Percentiles rank a stretch among this genome's conserved stretches.
These are phyloP conservation scores for Falco biarmicus DNA, from an alignment of 2,797 vertebrate species.

Conservation along the genomic window DNA sequence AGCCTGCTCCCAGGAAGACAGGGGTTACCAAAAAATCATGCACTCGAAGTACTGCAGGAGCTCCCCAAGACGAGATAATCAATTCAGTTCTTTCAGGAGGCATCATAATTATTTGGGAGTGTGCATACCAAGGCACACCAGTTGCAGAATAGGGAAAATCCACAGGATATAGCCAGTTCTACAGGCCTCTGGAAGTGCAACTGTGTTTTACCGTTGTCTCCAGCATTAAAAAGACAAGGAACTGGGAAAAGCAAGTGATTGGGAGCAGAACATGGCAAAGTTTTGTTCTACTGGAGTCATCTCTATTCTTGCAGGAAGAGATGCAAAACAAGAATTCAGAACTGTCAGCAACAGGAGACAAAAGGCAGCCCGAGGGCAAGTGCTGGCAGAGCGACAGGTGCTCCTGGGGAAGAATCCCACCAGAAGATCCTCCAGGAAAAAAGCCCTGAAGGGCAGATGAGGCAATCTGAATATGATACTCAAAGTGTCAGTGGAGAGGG, in stretches of 20 bases:
- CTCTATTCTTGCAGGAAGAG: neutral
- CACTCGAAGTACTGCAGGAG: neutral
- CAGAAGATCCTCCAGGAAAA: neutral
- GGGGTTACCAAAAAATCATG: neutral
- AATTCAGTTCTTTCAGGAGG: neutral
- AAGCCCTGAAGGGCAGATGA: neutral
- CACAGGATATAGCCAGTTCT: neutral
- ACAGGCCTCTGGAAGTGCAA: neutral
- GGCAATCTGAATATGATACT: neutral
- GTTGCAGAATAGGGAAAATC: neutral
- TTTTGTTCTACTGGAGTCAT: neutral
- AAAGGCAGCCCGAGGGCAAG: conserved; percentile 19
- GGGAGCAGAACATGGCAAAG: neutral
- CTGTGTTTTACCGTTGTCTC: neutral
- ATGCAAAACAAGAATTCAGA: neutral
- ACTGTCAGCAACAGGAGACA: conserved; percentile 12
- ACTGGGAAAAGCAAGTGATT: neutral
- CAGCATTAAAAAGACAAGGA: neutral
- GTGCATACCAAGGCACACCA: neutral
- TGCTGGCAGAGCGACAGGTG: neutral
- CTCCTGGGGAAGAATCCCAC: neutral
- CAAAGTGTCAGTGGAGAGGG: neutral
- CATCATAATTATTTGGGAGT: neutral
- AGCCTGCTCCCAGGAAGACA: neutral
- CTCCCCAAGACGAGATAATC: neutral